Conservation (phyloP, 2,113 vertebrate genomes). For the Menura novaehollandiae region DNA sequence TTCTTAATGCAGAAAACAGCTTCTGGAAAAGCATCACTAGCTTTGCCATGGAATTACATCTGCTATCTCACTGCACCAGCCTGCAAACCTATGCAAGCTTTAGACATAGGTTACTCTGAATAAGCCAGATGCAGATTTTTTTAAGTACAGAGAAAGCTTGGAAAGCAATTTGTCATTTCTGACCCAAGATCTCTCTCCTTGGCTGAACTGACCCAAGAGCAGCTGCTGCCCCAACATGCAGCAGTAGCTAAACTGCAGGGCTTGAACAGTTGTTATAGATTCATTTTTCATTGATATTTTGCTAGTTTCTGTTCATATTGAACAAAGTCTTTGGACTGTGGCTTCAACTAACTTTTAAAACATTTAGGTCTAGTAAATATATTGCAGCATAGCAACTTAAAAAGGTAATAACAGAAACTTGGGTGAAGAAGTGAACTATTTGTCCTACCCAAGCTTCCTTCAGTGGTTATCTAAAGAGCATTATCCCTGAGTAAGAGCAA, state of each 20-base stretch:
- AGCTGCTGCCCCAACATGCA: background rate
- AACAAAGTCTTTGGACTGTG: background rate
- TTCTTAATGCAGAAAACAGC: background rate
- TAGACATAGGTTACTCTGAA: background rate
- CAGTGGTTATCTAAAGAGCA: background rate
- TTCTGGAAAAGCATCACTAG: background rate
- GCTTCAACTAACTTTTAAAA: background rate
- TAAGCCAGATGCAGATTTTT: background rate
- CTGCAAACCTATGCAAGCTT: background rate
- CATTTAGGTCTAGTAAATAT: background rate
- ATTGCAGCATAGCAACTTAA: background rate
- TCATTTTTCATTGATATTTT: background rate
- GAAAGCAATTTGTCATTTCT: background rate
- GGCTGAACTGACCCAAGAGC: background rate
- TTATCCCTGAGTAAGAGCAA: background rate
- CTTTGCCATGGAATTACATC: background rate
- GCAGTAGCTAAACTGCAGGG: background rate
- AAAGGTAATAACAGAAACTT: background rate
- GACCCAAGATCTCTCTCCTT: background rate
- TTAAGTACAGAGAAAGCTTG: background rate
- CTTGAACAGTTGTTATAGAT: background rate
- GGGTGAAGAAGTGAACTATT: background rate
- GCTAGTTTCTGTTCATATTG: background rate
- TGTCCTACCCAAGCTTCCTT: background rate
- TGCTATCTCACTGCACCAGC: background rate